Base-by-base conservation (phyloP, 2,113 vertebrate species). In the Gasterosteus aculeatus region DNA sequence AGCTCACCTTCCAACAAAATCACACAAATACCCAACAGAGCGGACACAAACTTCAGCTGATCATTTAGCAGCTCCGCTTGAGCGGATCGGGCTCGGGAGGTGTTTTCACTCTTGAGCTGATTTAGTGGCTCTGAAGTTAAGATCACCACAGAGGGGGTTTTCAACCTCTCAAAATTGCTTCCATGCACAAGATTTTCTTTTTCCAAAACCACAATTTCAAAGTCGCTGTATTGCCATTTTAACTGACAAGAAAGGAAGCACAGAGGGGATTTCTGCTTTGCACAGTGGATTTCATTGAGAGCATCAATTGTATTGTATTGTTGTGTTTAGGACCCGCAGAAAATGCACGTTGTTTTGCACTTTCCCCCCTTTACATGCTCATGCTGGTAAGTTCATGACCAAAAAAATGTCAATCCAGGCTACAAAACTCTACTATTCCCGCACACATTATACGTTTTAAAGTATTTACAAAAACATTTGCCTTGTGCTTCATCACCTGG, bases 41-140 rank as follows among this genome's bases (percentile, higher is more conserved):
- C 41, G 35, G 49, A 47, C 42, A 5, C 38, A 8, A 41, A 62
- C 72, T 65, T 26, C 47, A 65, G 58, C 3, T 44, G 42, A 80
- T 61, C 72, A 31, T 57, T 80, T 35, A 47, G 61, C 51, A 57
- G 78, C 70, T 65, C 33, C 14, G 26, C 9, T 39, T 14, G n/a
- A 62, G 56, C 16, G 10, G n/a, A 1, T 26, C 15, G 65, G 47
- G 18, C 47, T 54, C 69, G 65, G 58, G 62, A 72, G 59, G 63
- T 64, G 18, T 73, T 87, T 62, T 66, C 63, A 53, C 71, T 62
- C 63, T 69, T 16, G 26, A 75, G 16, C 51, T 54, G 46, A 67
- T 78, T 47, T 57, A 31, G 18, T 58, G 46, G 15, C 53, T 67
- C 46, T 67, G 64, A 71, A 33, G 33, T 53, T 72, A 5, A 7